Conservation (phyloP, 2,797 vertebrate species). For the Enteromius fasciolatus region DNA sequence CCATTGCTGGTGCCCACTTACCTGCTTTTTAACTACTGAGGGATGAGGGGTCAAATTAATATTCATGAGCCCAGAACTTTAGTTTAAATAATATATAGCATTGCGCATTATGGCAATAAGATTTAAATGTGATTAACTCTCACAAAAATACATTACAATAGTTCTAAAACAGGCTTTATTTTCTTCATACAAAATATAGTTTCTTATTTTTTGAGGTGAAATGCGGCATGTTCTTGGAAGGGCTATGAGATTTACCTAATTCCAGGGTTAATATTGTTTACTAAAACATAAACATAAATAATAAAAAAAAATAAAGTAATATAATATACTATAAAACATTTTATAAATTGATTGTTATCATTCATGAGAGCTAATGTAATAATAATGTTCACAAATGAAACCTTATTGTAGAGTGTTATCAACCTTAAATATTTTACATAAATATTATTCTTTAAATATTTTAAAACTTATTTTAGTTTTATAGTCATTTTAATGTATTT, state of each 20-base stretch:
- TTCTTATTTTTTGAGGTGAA: background rate
- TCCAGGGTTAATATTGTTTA: background rate
- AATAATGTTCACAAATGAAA: background rate
- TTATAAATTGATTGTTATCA: background rate
- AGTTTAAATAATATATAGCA: background rate
- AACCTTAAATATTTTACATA: background rate
- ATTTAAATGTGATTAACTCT: background rate
- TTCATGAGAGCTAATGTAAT: background rate
- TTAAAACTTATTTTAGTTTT: background rate
- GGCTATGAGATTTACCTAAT: no score
- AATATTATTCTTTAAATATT: background rate
- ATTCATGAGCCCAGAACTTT: background rate
- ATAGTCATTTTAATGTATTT: background rate
- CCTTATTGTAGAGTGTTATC: background rate
- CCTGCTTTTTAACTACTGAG: background rate
- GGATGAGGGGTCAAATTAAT: background rate
- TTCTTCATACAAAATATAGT: background rate
- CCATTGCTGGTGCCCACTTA: background rate
- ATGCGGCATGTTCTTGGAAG: no score
- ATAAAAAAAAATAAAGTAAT: no score
- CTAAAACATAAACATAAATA: no score
- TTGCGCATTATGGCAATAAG: background rate
- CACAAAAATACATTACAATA: background rate
- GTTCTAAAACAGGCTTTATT: background rate
- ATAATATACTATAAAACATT: no score